Percentiles rank a stretch among this genome's conserved stretches.
These are phyloP conservation scores for Drosophila tripunctata DNA, from an alignment of 2,888 invertebrate species.

Conservation along the genomic window DNA sequence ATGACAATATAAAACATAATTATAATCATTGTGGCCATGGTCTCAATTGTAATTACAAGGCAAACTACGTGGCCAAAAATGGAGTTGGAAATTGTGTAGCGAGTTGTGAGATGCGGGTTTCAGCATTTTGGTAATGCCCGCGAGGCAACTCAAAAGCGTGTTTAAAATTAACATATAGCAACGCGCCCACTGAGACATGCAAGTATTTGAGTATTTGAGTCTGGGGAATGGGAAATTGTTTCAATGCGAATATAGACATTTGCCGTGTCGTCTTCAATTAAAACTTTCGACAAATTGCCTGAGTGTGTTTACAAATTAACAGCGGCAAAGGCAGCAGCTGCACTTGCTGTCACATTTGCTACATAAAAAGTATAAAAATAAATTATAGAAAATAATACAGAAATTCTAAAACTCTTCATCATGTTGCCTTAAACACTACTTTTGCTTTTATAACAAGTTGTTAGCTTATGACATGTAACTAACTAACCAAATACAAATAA, in stretches of 20 bases:
- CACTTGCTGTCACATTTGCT: background rate
- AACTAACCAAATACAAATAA: conserved; percentile 41
- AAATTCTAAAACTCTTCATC: background rate
- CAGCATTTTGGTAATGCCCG: conserved; percentile 68
- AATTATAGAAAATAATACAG: background rate
- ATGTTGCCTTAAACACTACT: background rate
- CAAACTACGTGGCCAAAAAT: conserved; percentile 56
- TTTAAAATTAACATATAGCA: conserved; percentile 70
- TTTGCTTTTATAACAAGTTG: conserved; percentile 67
- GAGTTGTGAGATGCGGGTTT: conserved; percentile 16
- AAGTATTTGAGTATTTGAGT: conserved; percentile 18
- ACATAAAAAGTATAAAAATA: conserved; percentile 4
- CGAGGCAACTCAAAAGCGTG: conserved; percentile 70
- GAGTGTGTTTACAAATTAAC: conserved; percentile 41
- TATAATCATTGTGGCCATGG: conserved; percentile 76
- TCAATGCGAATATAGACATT: conserved; percentile 50
- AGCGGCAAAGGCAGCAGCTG: conserved; percentile 12
- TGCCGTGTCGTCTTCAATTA: conserved; percentile 61
- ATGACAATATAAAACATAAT: conserved; percentile 76
- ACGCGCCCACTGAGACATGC: conserved; percentile 55
- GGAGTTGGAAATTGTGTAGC: conserved; percentile 8
- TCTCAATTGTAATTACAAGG: conserved; percentile 75
- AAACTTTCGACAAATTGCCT: conserved; percentile 58
- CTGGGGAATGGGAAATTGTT: background rate
- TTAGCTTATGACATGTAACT: conserved; percentile 60